phyloP scores from a whole-genome alignment of 2,888 invertebrate genomes.

The Anorthoa munda region DNA sequence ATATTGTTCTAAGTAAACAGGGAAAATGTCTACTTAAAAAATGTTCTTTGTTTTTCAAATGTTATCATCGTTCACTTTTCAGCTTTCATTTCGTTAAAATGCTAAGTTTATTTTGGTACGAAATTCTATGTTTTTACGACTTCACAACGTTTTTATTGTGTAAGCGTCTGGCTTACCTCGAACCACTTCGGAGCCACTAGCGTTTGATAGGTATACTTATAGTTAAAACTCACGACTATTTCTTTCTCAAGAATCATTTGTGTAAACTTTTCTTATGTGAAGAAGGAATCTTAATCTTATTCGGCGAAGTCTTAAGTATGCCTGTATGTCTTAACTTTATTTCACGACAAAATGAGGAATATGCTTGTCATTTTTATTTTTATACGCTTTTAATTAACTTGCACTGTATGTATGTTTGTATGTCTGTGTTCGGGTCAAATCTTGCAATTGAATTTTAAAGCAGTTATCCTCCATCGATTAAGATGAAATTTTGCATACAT shows the following conservation, averaged over 20 bases:
- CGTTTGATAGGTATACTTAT: constrained; percentile 29
- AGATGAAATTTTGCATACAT: no score
- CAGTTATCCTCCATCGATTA: no score
- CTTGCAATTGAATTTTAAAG: no score
- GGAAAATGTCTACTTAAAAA: constrained; percentile 13
- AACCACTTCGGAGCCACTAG: constrained; percentile 42
- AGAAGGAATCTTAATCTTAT: constrained; percentile 11
- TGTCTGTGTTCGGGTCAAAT: no score
- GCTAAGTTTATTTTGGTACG: constrained; percentile 59
- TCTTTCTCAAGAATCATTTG: constrained; percentile 37
- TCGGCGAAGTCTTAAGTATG: constrained; percentile 4
- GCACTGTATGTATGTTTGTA: no score
- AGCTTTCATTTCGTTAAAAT: constrained; percentile 61
- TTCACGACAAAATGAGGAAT: not conserved
- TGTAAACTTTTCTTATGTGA: constrained; percentile 41
- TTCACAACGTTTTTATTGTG: constrained; percentile 55
- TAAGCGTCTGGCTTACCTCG: constrained; percentile 55
- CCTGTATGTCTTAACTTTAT: not conserved
- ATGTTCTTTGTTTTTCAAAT: constrained; percentile 40
- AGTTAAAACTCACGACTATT: constrained; percentile 30
- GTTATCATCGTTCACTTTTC: constrained; percentile 46
- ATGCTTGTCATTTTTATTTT: no score
- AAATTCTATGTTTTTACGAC: constrained; percentile 60
- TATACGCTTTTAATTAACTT: no score
- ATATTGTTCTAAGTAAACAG: constrained; percentile 29